Evolutionary conservation across 2,113 vertebrate genomes (phyloP), one percentile per base, ranked within the genome.

Genomic region (Xiphias gladius): DNA sequence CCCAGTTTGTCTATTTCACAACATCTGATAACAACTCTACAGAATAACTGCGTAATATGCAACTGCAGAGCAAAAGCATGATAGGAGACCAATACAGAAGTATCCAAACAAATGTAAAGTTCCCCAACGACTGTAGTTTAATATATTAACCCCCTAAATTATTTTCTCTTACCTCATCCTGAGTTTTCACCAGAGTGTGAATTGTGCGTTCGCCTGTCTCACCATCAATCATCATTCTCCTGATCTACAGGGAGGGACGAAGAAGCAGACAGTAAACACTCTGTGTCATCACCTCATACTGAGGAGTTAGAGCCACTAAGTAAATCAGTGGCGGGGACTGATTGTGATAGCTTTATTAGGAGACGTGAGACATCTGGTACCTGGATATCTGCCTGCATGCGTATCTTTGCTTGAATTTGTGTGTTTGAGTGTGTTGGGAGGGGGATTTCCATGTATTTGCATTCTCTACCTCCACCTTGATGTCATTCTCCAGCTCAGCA

Each of bases 181-280:
- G 97, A 89, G 97, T 97, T 93, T 99, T 99, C 85, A 99, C 97
- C 76, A 99, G 91, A 1, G 98, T 99, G 86, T 96, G 86, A 90
- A 99, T 97, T n/a, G 96, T 97, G 76, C 90, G 96, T 87, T 97
- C 96, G n/a, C 97, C 98, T 50, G 94, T 97, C 88, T 97, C 96
- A 41, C 97, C 97, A 80, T 99, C 97, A 65, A 99, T 99, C 98
- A 99, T 99, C 94, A 96, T 96, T 91, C 89, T 97, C 87, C 98
- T 96, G 93, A 99, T 99, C 98, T 99, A 81, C 4, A 81, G 12
- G 74, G 30, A 55, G 3, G 81, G 28, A 86, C 0, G 1, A n/a
- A 55, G 32, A 87, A 52, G 77, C 10, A 71, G 9, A 35, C 32
- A 35, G 32, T 35, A 77, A 66, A 70, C 16, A 72, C 41, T 28